Evolutionary conservation across 2,797 vertebrate species (phyloP), one percentile per base, ranked within the genome.

Genomic region (Cyclopterus lumpus): DNA sequence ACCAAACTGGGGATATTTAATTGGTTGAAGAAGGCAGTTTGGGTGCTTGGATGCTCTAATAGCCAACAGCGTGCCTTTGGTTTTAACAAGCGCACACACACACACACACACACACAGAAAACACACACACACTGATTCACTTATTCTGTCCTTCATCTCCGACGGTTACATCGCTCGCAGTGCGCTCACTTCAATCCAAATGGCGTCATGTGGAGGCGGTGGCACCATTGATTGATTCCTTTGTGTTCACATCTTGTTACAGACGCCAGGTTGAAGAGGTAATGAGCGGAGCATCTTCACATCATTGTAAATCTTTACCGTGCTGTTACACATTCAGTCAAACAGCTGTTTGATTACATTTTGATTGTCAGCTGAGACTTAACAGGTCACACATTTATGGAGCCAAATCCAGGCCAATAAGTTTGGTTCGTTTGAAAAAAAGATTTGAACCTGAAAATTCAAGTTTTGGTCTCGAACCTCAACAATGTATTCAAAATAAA

Each of bases 21-120:
- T 90, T 88, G 84, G 85, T 80, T 72, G 70, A 81, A 77, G 67
- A 38, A 81, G 36, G 30, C 64, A 65, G 62, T 66, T 53, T 22
- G 60, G 75, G 30, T 67, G 30, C 73, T 54, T 8, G 20, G 68
- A 65, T 75, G 71, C 44, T n/a, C 71, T 75, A 66, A 83, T 67
- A 80, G 75, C 58, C 32, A 42, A 54, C 69, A 73, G 63, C 60
- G 46, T 59, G 30, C 26, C 60, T 53, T 71, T 57, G 40, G 46
- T 66, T 84, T 82, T 82, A 75, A 85, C 80, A 86, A 82, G 65
- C 48, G 67, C 18, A 65, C 32, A 54, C 57, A 28, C 57, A 62
- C 26, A 46, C 46, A 22, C 30, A 49, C 30, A 67, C 68, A 75
- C 51, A 71, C 64, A 71, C 67, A 44, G 30, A 63, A 69, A 32